Evolutionary conservation across 2,888 invertebrate genomes (phyloP).

Genomic region (Lagria hirta): DNA sequence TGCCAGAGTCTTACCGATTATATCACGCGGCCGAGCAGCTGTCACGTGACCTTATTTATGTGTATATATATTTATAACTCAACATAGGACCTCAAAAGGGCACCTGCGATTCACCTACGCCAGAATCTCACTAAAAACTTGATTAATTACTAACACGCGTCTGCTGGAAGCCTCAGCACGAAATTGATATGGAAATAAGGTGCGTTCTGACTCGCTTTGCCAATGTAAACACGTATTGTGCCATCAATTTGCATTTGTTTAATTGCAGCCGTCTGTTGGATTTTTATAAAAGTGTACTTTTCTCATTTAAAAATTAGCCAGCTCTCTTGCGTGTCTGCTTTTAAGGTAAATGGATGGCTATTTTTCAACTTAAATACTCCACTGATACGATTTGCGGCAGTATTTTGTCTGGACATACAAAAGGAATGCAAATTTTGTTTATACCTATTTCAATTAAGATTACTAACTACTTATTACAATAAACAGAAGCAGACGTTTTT

Average conservation of each 20-base stretch:
- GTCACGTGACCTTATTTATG: slow-evolving; percentile 39
- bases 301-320: slow-evolving; percentile 25
- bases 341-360: slow-evolving; percentile 5
- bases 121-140: slow-evolving; percentile 38
- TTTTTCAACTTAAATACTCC: too few species aligned
- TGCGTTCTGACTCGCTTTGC: slow-evolving; percentile 22
- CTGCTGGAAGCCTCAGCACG: slow-evolving; percentile 33
- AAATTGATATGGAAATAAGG: slow-evolving; percentile 41
- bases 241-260: slow-evolving; percentile 28
- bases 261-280: slow-evolving; percentile 24
- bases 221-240: slow-evolving; percentile 25
- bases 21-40: slow-evolving; percentile 40
- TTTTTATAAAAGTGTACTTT: slow-evolving; percentile 19
- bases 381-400: too few species aligned
- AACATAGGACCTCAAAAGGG: slow-evolving; percentile 24
- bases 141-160: slow-evolving; percentile 39
- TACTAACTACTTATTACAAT: too few species aligned
- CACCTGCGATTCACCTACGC: slow-evolving; percentile 36
- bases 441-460: too few species aligned
- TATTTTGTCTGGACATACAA: too few species aligned
- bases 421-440: too few species aligned
- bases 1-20: slow-evolving; percentile 38
- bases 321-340: slow-evolving; percentile 13
- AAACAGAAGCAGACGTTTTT: too few species aligned
- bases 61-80: too few species aligned